phyloP scores from a whole-genome alignment of 1,140 invertebrate genomes.

The Calosoma granatense region DNA sequence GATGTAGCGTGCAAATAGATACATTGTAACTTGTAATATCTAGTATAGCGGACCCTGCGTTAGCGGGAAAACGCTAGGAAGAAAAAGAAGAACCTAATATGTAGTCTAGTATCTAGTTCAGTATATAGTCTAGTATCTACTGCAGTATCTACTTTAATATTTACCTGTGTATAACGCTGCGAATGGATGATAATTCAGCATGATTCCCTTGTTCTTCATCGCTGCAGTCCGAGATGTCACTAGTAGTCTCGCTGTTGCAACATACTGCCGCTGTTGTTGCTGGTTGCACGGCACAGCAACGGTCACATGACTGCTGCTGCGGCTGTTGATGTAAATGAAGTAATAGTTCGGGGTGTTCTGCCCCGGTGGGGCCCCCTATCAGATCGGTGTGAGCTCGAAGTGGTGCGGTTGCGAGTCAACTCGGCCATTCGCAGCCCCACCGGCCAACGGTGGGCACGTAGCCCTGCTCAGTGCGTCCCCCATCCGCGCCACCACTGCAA shows the following conservation, averaged over 20 bases:
- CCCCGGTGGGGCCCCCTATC: conserved; percentile 29
- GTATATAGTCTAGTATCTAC: too few species aligned
- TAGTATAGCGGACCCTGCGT: too few species aligned
- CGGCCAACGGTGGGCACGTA: conserved; percentile 67
- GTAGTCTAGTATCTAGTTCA: too few species aligned
- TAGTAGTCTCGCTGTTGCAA: too few species aligned
- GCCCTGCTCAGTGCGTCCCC: neutral
- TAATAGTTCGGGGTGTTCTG: conserved; percentile 16
- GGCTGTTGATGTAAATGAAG: neutral
- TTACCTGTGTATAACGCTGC: conserved; percentile 6
- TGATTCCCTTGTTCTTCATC: too few species aligned
- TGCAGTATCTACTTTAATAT: too few species aligned
- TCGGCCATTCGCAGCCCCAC: conserved; percentile 83
- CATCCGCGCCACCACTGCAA: neutral
- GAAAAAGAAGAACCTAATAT: neutral
- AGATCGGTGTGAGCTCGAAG: conserved; percentile 39
- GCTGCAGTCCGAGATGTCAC: too few species aligned
- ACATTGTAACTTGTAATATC: too few species aligned
- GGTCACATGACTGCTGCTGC: conserved; percentile 9
- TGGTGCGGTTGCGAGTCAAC: conserved; percentile 71
- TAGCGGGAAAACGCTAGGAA: too few species aligned
- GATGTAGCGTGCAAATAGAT: neutral
- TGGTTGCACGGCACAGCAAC: conserved; percentile 10
- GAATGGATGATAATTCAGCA: too few species aligned
- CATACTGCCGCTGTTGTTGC: conserved; percentile 11